Conservation (phyloP, 2,797 vertebrate genomes). For the Pseudochirops corinnae region DNA sequence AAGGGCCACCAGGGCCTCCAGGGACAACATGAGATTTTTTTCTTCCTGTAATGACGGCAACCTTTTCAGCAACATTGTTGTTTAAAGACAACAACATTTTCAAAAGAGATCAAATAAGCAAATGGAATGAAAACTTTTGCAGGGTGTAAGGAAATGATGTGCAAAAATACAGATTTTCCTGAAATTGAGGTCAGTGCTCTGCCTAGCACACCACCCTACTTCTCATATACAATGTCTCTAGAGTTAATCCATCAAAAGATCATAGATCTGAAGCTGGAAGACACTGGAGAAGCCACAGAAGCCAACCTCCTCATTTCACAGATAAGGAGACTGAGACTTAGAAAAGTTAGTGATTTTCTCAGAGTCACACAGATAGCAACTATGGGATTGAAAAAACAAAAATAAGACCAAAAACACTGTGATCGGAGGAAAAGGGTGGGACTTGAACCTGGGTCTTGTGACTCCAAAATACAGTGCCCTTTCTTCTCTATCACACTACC, state of each 20-base stretch:
- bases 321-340: not conserved
- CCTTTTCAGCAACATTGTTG: not conserved
- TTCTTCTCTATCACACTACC: not conserved
- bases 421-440: not conserved
- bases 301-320: not conserved
- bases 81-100: not conserved
- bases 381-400: not conserved
- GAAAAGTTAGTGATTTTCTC: not conserved
- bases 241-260: not conserved
- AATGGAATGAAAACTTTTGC: not conserved
- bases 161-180: not conserved
- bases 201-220: not conserved
- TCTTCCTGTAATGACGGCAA: not conserved
- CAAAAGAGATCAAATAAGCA: not conserved
- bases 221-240: not conserved
- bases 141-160: not conserved
- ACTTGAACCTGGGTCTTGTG: not conserved
- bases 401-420: not conserved
- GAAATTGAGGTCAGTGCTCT: not conserved
- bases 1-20: not conserved
- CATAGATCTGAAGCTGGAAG: not conserved
- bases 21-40: not conserved
- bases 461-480: not conserved
- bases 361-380: not conserved
- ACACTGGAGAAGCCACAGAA: not conserved